Evolutionary conservation across 2,797 vertebrate species (phyloP), one percentile per base, ranked within the genome.

Genomic region (Periophthalmus magnuspinnatus): DNA sequence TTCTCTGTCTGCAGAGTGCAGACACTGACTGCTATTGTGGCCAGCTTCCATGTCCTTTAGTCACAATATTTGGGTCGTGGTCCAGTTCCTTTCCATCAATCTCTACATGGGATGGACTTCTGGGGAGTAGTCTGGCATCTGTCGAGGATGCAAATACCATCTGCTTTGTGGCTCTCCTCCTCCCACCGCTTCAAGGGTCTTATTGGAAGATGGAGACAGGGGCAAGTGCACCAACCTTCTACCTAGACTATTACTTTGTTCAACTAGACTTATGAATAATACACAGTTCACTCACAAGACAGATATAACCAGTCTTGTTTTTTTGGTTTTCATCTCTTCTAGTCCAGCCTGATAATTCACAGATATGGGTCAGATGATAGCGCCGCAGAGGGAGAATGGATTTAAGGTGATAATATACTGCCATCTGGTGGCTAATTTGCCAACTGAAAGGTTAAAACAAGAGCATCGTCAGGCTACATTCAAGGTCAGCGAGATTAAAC

Each of bases 301-400:
- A 78, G 76, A 34, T 19, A 28, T 13, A 45, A 0, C 13, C 13
- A 45, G 38, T 41, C 11, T 56, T 48, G 66, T 69, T 65, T 73
- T 85, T 77, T 72, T 75, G 28, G 28, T 28, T 83, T 64, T 72
- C 21, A 88, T 77, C 66, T 70, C 65, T 63, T 77, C 75, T 61
- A 74, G 74, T 80, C 68, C 72, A 84, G 83, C 76, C 67, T 65
- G 65, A 72, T 81, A 79, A 79, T 88, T 78, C 61, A 62, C 66
- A 84, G 86, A 91, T 91, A 77, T 91, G 91, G 92, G 91, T 93
- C 89, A 91, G 86, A 84, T 81, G 75, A 74, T 67, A 73, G 77
- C 60, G 36, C 83, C 87, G 86, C 86, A 91, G 85, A 80, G 74
- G 36, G 59, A 79, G 45, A 10, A 22, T 56, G 60, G 52, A 65